These are phyloP conservation scores for Ornithoptera priamus DNA, from an alignment of 2,888 invertebrate genomes.

Conservation along the genomic window DNA sequence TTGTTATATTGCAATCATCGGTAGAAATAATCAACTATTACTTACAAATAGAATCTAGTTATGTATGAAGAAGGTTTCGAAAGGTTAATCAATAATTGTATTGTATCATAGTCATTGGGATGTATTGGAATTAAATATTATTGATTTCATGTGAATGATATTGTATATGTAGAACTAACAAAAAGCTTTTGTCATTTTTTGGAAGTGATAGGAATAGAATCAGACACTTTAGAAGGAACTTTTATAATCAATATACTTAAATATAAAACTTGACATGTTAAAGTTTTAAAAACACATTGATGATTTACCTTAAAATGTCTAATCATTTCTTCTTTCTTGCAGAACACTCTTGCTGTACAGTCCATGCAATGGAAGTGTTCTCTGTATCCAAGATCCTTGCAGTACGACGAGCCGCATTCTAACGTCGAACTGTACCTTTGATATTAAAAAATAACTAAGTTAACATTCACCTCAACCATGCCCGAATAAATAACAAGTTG, in stretches of 20 bases:
- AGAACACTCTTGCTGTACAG: conserved; percentile 89
- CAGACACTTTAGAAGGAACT: too few species aligned
- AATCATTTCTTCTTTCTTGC: conserved; percentile 99
- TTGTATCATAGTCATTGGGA: not conserved
- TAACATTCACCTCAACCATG: not conserved
- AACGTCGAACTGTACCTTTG: conserved; percentile 85
- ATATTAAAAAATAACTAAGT: not conserved
- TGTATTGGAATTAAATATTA: not conserved
- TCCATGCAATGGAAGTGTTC: conserved; percentile 96
- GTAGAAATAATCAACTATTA: not conserved
- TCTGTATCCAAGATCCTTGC: conserved; percentile 92
- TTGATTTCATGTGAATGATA: not conserved
- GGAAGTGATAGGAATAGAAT: too few species aligned
- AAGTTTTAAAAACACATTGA: not conserved
- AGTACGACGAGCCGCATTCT: conserved; percentile 91
- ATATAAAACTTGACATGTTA: too few species aligned
- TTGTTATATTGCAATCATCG: not conserved
- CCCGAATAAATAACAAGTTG: not conserved
- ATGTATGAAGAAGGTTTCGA: not conserved
- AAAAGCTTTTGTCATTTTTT: too few species aligned
- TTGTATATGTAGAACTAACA: too few species aligned
- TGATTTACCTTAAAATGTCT: conserved; percentile 88
- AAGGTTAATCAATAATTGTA: conserved; percentile 16
- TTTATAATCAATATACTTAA: too few species aligned
- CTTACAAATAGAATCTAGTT: conserved; percentile 7